These are phyloP conservation scores for Leptinotarsa defecta DNA, from an alignment of 1,140 invertebrate genomes.

Conservation along the genomic window DNA sequence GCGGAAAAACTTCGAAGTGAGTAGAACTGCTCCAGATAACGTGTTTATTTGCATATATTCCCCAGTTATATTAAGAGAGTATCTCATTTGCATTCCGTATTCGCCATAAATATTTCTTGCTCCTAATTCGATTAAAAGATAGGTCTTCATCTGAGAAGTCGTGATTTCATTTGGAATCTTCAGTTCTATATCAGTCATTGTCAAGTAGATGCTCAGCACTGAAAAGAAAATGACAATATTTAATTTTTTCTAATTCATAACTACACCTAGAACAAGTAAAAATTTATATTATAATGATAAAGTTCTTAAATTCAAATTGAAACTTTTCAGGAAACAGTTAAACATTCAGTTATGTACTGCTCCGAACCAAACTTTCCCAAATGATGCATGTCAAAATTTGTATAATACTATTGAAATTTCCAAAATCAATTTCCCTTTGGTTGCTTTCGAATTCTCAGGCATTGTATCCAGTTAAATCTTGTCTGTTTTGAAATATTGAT, in stretches of 20 bases:
- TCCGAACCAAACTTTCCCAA: too few species aligned
- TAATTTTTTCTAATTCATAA: neutral
- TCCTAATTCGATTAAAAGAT: neutral
- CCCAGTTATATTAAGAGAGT: slow-evolving; percentile 19
- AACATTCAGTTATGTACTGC: too few species aligned
- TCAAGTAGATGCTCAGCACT: slow-evolving; percentile 16
- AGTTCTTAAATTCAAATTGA: too few species aligned
- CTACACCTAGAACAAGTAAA: too few species aligned
- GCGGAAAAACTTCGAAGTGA: neutral
- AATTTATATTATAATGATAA: too few species aligned
- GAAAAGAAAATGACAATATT: neutral
- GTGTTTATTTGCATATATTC: slow-evolving; percentile 26
- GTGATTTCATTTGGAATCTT: slow-evolving; percentile 5
- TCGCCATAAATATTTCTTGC: neutral
- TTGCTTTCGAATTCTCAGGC: too few species aligned
- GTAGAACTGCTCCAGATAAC: slow-evolving; percentile 18
- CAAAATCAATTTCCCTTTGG: too few species aligned
- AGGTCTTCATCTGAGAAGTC: slow-evolving; percentile 12
- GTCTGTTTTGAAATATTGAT: too few species aligned
- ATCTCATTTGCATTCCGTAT: neutral
- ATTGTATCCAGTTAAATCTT: too few species aligned
- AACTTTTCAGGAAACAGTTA: too few species aligned
- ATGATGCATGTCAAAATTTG: too few species aligned
- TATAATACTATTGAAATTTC: too few species aligned
- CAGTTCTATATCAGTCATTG: slow-evolving; percentile 14